Evolutionary conservation across 1,140 invertebrate genomes (phyloP).

Genomic region (Goniozus legneri): DNA sequence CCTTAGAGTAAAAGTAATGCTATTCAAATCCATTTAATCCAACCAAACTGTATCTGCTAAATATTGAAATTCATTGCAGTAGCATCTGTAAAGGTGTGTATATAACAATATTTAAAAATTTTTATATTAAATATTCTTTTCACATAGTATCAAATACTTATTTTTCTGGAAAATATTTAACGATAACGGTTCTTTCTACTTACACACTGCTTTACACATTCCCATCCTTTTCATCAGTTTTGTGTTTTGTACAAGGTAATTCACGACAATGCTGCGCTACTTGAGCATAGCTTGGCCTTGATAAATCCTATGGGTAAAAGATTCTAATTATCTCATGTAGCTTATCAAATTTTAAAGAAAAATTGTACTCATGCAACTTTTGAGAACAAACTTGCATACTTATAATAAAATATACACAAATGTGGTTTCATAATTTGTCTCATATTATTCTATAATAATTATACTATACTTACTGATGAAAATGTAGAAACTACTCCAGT

Average conservation of each 20-base stretch:
- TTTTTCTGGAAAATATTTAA: not conserved
- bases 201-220: constrained; percentile 47
- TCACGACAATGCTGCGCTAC: constrained; percentile 74
- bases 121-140: not conserved
- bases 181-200: constrained; percentile 29
- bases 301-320: constrained; percentile 56
- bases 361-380: not conserved
- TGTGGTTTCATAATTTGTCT: not conserved
- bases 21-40: constrained; percentile 44
- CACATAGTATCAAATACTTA: not conserved
- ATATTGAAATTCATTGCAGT: constrained; percentile 44
- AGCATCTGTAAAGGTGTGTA: constrained; percentile 42
- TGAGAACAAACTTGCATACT: not conserved
- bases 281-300: constrained; percentile 77
- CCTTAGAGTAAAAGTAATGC: constrained; percentile 39
- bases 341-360: not conserved
- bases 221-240: constrained; percentile 52
- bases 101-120: constrained; percentile 18
- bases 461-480: constrained; percentile 45
- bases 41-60: constrained; percentile 43
- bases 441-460: not conserved
- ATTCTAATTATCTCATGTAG: constrained; percentile 16
- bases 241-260: constrained; percentile 54
- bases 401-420: constrained; percentile 1
- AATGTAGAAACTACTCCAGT: constrained; percentile 43